Conservation (phyloP, 2,888 invertebrate species). For the Epistrophella euchroma region DNA sequence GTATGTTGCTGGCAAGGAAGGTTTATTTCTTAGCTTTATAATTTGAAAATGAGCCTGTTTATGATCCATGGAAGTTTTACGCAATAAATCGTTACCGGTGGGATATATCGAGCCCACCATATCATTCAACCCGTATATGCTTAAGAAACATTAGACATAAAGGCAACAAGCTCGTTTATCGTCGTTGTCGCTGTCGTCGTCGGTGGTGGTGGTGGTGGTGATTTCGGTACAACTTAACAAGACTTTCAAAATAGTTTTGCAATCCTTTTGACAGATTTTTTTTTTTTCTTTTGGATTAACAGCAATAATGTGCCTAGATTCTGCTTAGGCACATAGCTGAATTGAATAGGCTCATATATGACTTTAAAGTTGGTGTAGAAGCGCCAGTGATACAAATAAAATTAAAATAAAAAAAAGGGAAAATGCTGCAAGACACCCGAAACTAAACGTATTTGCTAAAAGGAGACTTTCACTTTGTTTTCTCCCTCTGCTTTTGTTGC, state of each 20-base stretch:
- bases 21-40: constrained; percentile 38
- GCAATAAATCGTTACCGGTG: constrained; percentile 50
- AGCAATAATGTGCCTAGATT: constrained; percentile 16
- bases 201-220: constrained; percentile 22
- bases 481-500: constrained; percentile 57
- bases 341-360: constrained; percentile 21
- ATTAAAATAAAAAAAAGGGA: constrained; percentile 47
- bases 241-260: constrained; percentile 68
- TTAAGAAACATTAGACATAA: constrained; percentile 66
- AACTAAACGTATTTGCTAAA: constrained; percentile 48
- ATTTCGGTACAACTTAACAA: constrained; percentile 44
- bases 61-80: constrained; percentile 54
- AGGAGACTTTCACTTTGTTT: constrained; percentile 75
- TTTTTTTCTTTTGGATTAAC: constrained; percentile 20
- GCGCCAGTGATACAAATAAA: constrained; percentile 52
- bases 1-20: constrained; percentile 36
- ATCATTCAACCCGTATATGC: constrained; percentile 50
- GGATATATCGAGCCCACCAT: constrained; percentile 53
- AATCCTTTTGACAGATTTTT: constrained; percentile 71
- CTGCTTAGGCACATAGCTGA: too few relatives aligned
- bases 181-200: neutral
- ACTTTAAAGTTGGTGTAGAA: constrained; percentile 23
- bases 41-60: constrained; percentile 50
- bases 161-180: constrained; percentile 43
- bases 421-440: constrained; percentile 71